phyloP scores from a whole-genome alignment of 2,797 vertebrate species.

The Acanthopagrus latus region DNA sequence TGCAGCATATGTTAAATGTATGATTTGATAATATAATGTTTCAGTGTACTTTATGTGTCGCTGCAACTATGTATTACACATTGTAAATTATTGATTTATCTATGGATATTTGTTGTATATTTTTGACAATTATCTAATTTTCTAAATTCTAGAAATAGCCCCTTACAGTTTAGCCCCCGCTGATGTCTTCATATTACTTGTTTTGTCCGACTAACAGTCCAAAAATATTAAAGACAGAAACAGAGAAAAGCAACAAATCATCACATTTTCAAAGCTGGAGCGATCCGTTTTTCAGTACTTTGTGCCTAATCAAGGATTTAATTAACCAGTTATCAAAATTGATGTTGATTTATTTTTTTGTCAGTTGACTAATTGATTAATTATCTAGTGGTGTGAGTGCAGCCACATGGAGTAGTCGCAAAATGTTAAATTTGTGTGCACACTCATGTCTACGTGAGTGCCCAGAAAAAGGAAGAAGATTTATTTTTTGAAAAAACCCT shows the following conservation, averaged over 20 bases:
- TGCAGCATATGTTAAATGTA: background rate
- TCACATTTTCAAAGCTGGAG: constrained; percentile 9
- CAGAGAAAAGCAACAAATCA: background rate
- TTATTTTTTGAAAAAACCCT: too few species aligned
- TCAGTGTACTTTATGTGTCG: background rate
- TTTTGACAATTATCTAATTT: background rate
- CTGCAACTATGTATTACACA: background rate
- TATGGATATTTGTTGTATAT: background rate
- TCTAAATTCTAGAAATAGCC: background rate
- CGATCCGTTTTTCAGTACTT: background rate
- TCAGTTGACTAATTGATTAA: background rate
- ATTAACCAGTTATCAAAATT: background rate
- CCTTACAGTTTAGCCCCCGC: background rate
- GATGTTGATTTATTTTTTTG: background rate
- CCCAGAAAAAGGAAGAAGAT: background rate
- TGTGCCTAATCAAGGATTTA: background rate
- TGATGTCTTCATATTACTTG: background rate
- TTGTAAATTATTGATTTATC: background rate
- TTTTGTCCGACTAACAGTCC: background rate
- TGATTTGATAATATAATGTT: too few species aligned
- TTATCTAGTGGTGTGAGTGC: background rate
- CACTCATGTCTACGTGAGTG: background rate
- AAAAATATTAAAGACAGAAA: background rate
- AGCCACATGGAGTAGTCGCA: background rate
- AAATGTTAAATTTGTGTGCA: background rate